Base-by-base conservation (phyloP, 23 tunicate species). In the Styela plicata region DNA sequence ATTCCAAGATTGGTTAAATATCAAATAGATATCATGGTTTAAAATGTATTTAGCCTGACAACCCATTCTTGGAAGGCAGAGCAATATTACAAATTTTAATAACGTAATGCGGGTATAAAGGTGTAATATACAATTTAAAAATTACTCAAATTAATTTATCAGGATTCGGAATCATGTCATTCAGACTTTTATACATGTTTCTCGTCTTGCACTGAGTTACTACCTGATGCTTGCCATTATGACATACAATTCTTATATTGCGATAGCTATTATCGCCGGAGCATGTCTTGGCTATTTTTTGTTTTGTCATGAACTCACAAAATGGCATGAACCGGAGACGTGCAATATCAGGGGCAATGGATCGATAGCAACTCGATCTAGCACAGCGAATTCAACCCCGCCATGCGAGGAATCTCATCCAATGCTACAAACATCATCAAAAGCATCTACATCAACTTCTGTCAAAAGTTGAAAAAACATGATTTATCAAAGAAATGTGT, bases 231-330 rank as follows among this genome's bases (percentile, higher is more conserved):
- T 91, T 1, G 87, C 90, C 0, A 65, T 91, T 10, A 91, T 91
- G 97, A 86, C 97, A 0, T 91, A 69, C 70, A 91, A 91, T 37
- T 86, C 73, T 5, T 91, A 86, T 62, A 83, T 91, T 78, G 89
- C 84, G 36, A 83, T 82, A 24, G 82, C 87, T 21, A 36, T 91
- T 2, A 17, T 91, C 26, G 2, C 52, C 3, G 97, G 97, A 13
- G 90, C 97, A 17, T 37, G 85, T 7, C 23, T 91, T 2, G 97
- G 97, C 24, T 91, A 91, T 79, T 91, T 86, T 62, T 23, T 83
- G 36, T 91, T 91, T 62, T 82, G 90, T 63, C 89, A 83, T 67
- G 64, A 80, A 31, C 44, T 86, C 18, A 1, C 81, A 36, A 24
- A 24, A 53, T 76, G 81, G 81, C 28, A 57, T 1, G 66, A 44